Evolutionary conservation across 2,888 invertebrate species (phyloP), one percentile per base, ranked within the genome.

Genomic region (Torymus texanus): DNA sequence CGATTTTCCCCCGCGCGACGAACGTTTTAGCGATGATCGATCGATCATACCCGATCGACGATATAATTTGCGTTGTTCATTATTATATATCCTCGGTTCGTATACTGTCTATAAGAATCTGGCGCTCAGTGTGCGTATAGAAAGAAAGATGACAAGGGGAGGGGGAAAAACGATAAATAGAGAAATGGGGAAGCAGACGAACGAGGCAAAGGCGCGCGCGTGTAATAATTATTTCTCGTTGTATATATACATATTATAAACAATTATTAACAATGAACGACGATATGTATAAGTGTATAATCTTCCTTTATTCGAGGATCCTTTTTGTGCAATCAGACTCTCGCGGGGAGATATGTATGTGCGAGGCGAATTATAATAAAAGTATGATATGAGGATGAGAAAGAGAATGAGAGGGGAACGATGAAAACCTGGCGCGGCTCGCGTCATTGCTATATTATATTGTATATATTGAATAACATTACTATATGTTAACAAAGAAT

Each of bases 381-480:
- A 79, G 58, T 41, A 21, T 16, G 61, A 29, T 29, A 12, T 18
- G 24, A 75, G 1, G 16, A n/a, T 41, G 53, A 82, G 83, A 86
- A 86, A 88, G 86, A 85, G 21, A 21, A 21, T 1, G 2, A 21
- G 5, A 4, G 29, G 5, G 4, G 2, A 29, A 29, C 29, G 29
- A 29, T 29, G 29, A 29, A 29, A 29, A 5, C 29, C 29, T 5
- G 29, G 29, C 29, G 83, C 84, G 86, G 83, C 86, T 86, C 86
- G 84, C 86, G 85, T 84, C 83, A 83, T 78, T 85, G 85, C 85
- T 87, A 88, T 85, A 84, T 84, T 83, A 81, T 86, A 88, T 85
- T 88, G 88, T 89, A 88, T 86, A 89, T 88, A 88, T 87, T 86
- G 83, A 85, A 87, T 85, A 85, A 87, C 85, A 83, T 83, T 81